Evolutionary conservation across 2,888 invertebrate genomes (phyloP).

Genomic region (Heliconius sara): DNA sequence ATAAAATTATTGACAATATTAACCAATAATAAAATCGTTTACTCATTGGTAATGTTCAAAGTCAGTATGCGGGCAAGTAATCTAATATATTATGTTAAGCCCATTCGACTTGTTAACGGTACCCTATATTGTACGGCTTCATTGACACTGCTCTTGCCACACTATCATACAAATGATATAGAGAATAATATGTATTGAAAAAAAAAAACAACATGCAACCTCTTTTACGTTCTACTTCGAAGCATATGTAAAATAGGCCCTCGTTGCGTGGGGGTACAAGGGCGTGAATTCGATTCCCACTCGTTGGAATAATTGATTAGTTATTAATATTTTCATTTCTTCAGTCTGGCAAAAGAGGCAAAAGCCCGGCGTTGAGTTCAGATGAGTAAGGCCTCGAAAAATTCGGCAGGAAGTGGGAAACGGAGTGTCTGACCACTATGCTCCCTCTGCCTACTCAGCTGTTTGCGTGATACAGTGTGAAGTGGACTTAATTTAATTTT

Average conservation of each 20-base stretch:
- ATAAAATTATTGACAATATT: background rate
- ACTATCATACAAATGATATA: background rate
- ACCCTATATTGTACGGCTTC: slow-evolving; percentile 68
- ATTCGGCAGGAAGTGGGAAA: no score
- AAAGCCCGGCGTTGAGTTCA: no score
- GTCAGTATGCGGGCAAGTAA: slow-evolving; percentile 58
- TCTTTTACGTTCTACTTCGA: background rate
- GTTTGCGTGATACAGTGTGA: no score
- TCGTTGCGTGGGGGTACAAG: no score
- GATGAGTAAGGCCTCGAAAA: no score
- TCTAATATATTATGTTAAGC: slow-evolving; percentile 68
- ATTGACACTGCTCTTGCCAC: slow-evolving; percentile 56
- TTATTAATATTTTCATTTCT: no score
- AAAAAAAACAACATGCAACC: background rate
- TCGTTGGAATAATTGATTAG: no score
- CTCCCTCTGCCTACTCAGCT: no score
- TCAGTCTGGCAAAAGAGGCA: no score
- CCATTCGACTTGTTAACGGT: slow-evolving; percentile 61
- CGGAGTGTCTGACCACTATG: no score
- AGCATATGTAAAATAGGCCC: background rate
- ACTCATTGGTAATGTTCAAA: slow-evolving; percentile 34
- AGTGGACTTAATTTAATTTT: no score
- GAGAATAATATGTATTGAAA: background rate
- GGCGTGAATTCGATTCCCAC: no score
- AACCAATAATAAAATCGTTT: slow-evolving; percentile 3